Evolutionary conservation across 2,888 invertebrate species (phyloP).

Genomic region (Enchytraeus crypticus): DNA sequence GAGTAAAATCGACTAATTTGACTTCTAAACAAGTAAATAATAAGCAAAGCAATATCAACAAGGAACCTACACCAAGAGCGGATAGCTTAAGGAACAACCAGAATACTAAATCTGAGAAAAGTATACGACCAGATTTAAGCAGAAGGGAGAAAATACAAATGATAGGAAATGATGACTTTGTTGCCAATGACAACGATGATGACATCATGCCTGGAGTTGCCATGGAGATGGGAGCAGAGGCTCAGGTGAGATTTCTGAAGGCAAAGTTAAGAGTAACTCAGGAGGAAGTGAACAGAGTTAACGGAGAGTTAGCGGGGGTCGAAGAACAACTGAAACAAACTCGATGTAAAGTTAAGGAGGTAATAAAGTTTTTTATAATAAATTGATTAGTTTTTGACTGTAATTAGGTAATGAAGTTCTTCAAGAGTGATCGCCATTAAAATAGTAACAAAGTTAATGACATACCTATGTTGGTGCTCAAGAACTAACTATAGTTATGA

Average conservation of each 20-base stretch:
- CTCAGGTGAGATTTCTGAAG: slow-evolving; percentile 46
- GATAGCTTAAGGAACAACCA: neutral
- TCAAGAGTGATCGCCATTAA: no score
- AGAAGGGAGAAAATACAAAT: neutral
- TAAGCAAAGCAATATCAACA: no score
- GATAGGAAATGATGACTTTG: neutral
- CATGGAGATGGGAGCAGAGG: slow-evolving; percentile 47
- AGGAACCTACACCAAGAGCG: neutral
- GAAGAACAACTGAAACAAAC: slow-evolving; percentile 18
- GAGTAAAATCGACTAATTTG: no score
- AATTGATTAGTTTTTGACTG: no score
- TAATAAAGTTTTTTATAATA: no score
- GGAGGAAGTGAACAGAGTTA: slow-evolving; percentile 44
- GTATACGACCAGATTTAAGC: neutral
- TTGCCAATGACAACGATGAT: slow-evolving; percentile 28
- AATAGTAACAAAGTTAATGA: no score
- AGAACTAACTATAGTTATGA: no score
- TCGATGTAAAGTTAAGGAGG: slow-evolving; percentile 40
- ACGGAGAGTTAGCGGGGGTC: slow-evolving; percentile 32
- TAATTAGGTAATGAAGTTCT: no score
- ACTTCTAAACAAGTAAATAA: no score
- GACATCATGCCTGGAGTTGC: slow-evolving; percentile 42
- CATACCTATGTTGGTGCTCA: no score
- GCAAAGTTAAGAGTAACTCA: slow-evolving; percentile 48
- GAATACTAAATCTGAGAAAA: neutral